Conservation (phyloP, 2,797 vertebrate genomes). For the Argentina silus region DNA sequence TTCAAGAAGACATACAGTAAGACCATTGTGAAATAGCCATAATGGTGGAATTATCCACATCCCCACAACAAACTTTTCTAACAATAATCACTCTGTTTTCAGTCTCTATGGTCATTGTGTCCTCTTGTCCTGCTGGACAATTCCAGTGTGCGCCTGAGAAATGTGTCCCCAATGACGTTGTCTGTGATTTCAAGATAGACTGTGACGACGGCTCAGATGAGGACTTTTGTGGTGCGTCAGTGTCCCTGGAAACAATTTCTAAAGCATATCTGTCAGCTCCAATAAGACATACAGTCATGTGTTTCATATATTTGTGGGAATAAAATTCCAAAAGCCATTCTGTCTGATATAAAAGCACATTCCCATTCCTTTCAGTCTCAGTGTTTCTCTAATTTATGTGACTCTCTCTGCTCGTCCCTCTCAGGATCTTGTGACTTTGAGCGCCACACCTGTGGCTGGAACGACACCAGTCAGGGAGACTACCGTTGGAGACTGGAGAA, state of each 20-base stretch:
- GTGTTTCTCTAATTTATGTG: neutral
- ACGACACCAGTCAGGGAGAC: conserved; percentile 18
- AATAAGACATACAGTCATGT: too few species aligned
- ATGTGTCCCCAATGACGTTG: conserved; percentile 29
- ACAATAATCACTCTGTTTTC: conserved; percentile 5
- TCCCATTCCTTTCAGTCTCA: neutral
- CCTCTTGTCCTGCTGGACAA: conserved; percentile 42
- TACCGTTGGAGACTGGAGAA: conserved; percentile 67
- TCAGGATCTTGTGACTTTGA: conserved; percentile 78
- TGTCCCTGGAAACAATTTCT: too few species aligned
- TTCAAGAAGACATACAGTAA: too few species aligned
- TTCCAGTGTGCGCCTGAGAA: conserved; percentile 54
- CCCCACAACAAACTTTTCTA: neutral
- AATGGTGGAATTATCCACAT: too few species aligned
- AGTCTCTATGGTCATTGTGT: conserved; percentile 44
- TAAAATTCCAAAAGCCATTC: too few species aligned
- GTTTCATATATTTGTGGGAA: too few species aligned
- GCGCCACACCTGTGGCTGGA: conserved; percentile 74
- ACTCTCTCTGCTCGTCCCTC: too few species aligned
- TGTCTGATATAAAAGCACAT: neutral
- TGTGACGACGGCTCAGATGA: conserved; percentile 60
- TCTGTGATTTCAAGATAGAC: conserved; percentile 60
- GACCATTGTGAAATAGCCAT: too few species aligned
- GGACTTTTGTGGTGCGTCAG: conserved; percentile 66
- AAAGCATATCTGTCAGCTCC: too few species aligned